Base-by-base conservation (phyloP, 37 sponge, comb jelly and placozoan genomes). In the Beroe forskalii region DNA sequence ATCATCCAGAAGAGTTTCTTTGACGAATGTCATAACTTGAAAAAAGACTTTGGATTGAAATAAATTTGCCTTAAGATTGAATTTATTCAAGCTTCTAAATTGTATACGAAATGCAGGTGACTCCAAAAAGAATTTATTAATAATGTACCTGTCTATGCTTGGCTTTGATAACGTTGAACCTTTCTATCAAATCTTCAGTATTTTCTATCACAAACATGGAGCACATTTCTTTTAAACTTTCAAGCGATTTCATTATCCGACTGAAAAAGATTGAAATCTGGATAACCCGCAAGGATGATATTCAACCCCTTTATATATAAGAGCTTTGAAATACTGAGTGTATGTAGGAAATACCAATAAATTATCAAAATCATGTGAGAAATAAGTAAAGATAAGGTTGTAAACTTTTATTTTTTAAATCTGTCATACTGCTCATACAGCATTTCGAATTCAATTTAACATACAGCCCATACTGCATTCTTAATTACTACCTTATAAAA, bases 101-200 rank as follows among this genome's bases (percentile, higher is more conserved):
- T n/a, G n/a, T n/a, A n/a, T n/a, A n/a, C n/a, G n/a, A n/a, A n/a
- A n/a, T n/a, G n/a, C n/a, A n/a, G n/a, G n/a, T n/a, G n/a, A n/a
- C n/a, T n/a, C n/a, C n/a, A n/a, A n/a, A n/a, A n/a, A n/a, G n/a
- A n/a, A n/a, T n/a, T n/a, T n/a, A n/a, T n/a, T n/a, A n/a, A n/a
- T n/a, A n/a, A n/a, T n/a, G n/a, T n/a, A 72, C 76, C 86, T 80
- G 86, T 80, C 31, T 80, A 41, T 80, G 55, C 42, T 80, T 80
- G 14, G 86, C 86, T 23, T 41, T 44, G 1, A 80, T 37, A 43
- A 25, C 37, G 30, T 44, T 80, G 48, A 80, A 80, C 27, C 86
- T 41, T 4, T 80, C 86, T 33, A 44, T 44, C 30, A 80, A 80
- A 43, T 80, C 86, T 42, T 80, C 55, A 20, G 86, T 80, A 48